Evolutionary conservation across 2,797 vertebrate genomes (phyloP).

Genomic region (Bovichtus diacanthus): DNA sequence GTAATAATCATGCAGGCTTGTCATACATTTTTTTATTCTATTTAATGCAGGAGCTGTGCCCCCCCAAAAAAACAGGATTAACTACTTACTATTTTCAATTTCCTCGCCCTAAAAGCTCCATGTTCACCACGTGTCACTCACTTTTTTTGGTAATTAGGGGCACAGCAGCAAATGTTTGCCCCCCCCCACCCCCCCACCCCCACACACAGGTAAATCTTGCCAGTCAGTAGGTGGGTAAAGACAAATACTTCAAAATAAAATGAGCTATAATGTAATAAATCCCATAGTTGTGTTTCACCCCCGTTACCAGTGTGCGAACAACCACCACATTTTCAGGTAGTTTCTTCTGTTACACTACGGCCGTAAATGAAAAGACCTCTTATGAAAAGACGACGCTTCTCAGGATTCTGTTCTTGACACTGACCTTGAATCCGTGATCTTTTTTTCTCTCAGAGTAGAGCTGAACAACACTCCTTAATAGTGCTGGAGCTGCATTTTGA

Average conservation of each 20-base stretch:
- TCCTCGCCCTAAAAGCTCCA: neutral
- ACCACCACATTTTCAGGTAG: neutral
- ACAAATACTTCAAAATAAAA: neutral
- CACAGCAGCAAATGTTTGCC: neutral
- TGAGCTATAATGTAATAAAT: neutral
- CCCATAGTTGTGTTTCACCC: neutral
- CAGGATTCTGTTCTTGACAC: neutral
- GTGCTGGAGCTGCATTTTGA: neutral
- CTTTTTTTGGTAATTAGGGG: neutral
- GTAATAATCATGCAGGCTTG: neutral
- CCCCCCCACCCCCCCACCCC: neutral
- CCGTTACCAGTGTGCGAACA: neutral
- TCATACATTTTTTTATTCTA: neutral
- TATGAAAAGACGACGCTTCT: neutral
- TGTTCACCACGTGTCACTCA: neutral
- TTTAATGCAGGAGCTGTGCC: neutral
- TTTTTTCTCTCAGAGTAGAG: neutral
- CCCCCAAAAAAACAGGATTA: neutral
- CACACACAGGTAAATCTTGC: neutral
- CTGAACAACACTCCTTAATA: neutral
- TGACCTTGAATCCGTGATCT: slow-evolving; percentile 12
- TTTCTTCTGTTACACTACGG: neutral
- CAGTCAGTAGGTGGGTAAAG: neutral
- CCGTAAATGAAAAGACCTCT: neutral
- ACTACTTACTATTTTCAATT: neutral